These are phyloP conservation scores for Neotoxoptera formosana DNA, from an alignment of 1,140 invertebrate genomes.

Conservation along the genomic window DNA sequence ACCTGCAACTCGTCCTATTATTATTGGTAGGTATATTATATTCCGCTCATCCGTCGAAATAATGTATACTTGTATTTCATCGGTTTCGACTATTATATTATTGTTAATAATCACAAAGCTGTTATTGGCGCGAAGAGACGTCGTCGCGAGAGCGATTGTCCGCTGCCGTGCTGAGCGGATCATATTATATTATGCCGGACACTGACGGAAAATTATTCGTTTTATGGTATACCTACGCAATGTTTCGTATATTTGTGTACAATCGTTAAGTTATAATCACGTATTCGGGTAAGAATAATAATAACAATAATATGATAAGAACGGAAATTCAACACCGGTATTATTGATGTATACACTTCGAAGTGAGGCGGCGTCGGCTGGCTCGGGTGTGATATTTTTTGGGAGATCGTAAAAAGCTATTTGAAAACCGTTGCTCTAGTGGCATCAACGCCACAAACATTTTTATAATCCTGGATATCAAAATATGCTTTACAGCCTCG, in stretches of 20 bases:
- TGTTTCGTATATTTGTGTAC: not conserved
- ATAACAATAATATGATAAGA: not conserved
- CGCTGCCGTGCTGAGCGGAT: too few relatives aligned
- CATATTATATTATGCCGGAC: not conserved
- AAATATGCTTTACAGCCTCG: not conserved
- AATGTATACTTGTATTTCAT: not conserved
- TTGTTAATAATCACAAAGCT: not conserved
- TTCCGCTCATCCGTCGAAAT: not conserved
- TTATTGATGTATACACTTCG: too few relatives aligned
- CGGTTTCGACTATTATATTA: not conserved
- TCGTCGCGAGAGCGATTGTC: too few relatives aligned
- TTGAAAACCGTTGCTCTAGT: not conserved
- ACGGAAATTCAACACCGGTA: not conserved
- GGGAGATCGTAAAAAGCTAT: not conserved
- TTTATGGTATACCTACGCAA: not conserved
- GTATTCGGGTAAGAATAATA: not conserved
- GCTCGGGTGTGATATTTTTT: not conserved
- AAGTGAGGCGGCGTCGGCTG: not conserved
- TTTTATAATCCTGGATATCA: not conserved
- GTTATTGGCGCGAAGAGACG: not conserved
- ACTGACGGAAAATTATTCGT: not conserved
- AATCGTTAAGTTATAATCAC: not conserved
- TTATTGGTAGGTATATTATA: not conserved
- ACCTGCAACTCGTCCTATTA: not conserved
- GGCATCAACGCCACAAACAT: not conserved